Evolutionary conservation across 2,888 invertebrate genomes (phyloP).

Genomic region (Ariolimax columbianus): DNA sequence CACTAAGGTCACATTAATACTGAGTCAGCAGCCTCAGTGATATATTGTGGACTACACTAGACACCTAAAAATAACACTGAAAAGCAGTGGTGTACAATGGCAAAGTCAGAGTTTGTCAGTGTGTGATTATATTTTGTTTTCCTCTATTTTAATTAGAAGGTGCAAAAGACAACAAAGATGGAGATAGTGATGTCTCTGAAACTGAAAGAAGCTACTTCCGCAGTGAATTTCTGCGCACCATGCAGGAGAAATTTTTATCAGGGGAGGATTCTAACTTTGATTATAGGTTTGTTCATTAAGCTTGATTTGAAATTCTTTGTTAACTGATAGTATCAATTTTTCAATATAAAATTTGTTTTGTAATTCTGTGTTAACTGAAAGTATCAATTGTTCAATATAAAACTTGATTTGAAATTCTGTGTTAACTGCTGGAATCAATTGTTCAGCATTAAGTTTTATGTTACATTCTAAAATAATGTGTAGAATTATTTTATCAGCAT

Average conservation of each 20-base stretch:
- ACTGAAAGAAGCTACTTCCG: slow-evolving; percentile 81
- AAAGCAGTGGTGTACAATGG: too few species aligned
- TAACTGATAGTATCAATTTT: neutral
- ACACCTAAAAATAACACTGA: too few species aligned
- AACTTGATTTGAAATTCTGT: too few species aligned
- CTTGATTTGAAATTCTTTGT: neutral
- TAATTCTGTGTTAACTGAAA: neutral
- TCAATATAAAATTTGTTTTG: neutral
- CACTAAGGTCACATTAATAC: too few species aligned
- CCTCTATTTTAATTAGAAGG: neutral
- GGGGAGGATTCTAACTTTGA: slow-evolving; percentile 91
- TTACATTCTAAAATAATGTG: too few species aligned
- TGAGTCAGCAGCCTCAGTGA: too few species aligned
- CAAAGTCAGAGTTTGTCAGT: too few species aligned
- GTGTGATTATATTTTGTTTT: too few species aligned
- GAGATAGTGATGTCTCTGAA: slow-evolving; percentile 7
- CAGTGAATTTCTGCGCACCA: slow-evolving; percentile 89
- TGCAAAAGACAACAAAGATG: neutral
- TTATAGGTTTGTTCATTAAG: slow-evolving; percentile 82
- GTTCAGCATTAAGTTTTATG: neutral
- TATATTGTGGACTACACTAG: too few species aligned
- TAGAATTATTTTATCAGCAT: too few species aligned
- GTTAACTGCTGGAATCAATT: neutral
- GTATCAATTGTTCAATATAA: neutral
- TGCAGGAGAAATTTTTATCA: slow-evolving; percentile 90